Conservation (phyloP, 2,113 vertebrate species). For the Petrocephalus zakoni region DNA sequence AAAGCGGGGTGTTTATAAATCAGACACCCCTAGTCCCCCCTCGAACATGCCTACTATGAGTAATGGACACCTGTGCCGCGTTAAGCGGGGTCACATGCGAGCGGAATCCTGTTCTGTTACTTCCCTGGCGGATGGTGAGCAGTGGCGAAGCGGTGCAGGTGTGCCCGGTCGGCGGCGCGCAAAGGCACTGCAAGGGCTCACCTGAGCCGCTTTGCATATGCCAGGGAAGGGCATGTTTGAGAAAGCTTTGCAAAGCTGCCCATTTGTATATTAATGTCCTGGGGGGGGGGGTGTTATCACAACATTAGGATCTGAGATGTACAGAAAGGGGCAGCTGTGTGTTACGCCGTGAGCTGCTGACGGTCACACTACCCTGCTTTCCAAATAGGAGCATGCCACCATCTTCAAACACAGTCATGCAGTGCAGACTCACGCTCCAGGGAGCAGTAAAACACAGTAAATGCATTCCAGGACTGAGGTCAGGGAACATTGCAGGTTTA, state of each 20-base stretch:
- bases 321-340: neutral
- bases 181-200: neutral
- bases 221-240: neutral
- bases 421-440: neutral
- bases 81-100: neutral
- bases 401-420: neutral
- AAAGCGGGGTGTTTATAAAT: neutral
- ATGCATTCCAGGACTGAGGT: neutral
- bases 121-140: neutral
- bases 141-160: neutral
- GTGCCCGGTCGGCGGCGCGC: neutral
- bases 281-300: neutral
- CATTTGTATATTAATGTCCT: neutral
- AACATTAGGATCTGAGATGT: neutral
- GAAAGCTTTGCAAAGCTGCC: neutral
- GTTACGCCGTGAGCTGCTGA: neutral
- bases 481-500: neutral
- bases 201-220: constrained; percentile 12
- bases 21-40: neutral
- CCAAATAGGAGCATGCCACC: neutral
- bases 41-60: neutral
- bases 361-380: neutral
- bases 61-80: too few relatives aligned
- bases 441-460: neutral
- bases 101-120: neutral